A percentile compares a stretch with the other conserved stretches of the same genome.
These are phyloP conservation scores for Encarsia formosa DNA, from an alignment of 2,888 invertebrate genomes.

Conservation along the genomic window DNA sequence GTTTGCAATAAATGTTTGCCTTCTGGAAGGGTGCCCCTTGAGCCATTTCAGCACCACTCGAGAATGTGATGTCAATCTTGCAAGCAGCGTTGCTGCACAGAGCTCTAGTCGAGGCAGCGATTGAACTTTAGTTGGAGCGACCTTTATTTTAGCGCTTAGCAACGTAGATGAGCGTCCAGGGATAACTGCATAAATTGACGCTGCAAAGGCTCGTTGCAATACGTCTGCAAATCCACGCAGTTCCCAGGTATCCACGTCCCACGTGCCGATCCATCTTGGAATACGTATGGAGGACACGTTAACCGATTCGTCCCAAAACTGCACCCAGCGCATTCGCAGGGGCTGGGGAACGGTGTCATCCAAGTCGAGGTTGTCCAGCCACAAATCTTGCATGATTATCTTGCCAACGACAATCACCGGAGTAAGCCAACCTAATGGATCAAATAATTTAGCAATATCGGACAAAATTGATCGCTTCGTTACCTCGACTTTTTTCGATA, in stretches of 20 bases:
- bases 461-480: not conserved
- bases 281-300: not conserved
- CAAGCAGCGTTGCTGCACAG: not conserved
- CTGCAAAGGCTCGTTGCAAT: not conserved
- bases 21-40: not conserved
- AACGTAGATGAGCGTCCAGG: not conserved
- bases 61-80: not conserved
- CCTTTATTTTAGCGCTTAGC: not conserved
- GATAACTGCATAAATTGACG: not conserved
- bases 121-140: not conserved
- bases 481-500: not conserved
- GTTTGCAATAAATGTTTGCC: no score
- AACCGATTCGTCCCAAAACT: not conserved
- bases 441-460: not conserved
- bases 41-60: not conserved
- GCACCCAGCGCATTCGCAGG: not conserved
- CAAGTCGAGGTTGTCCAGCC: not conserved
- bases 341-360: not conserved
- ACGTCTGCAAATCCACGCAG: not conserved
- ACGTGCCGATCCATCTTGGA: not conserved
- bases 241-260: not conserved
- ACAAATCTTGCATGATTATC: not conserved
- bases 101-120: not conserved
- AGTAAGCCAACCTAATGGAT: not conserved
- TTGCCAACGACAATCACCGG: not conserved